phyloP scores from a whole-genome alignment of 2,113 vertebrate species.

The Sander vitreus region DNA sequence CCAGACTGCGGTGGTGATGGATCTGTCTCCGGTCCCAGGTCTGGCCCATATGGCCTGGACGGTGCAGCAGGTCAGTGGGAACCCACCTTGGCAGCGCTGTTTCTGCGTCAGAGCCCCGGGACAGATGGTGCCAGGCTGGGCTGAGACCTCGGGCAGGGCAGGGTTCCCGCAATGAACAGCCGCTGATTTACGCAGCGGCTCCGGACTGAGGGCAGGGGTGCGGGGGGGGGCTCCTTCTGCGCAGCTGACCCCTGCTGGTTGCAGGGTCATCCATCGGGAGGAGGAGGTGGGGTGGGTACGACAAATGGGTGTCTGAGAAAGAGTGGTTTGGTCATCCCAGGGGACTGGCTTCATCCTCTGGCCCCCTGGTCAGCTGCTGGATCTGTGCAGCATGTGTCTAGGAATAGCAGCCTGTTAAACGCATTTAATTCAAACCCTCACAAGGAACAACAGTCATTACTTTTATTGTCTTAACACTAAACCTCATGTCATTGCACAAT shows the following conservation, averaged over 20 bases:
- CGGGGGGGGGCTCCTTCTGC: constrained; percentile 61
- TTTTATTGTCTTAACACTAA: constrained; percentile 28
- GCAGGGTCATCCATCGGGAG: constrained; percentile 70
- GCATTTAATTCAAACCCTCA: constrained; percentile 48
- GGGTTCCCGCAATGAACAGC: constrained; percentile 80
- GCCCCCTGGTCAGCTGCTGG: constrained; percentile 70
- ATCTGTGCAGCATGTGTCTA: constrained; percentile 74
- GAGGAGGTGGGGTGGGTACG: constrained; percentile 53
- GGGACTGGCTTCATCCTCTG: constrained; percentile 66
- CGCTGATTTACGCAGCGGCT: constrained; percentile 81
- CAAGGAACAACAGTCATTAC: constrained; percentile 40
- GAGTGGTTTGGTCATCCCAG: constrained; percentile 69
- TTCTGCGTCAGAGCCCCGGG: constrained; percentile 78
- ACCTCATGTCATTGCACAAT: background rate
- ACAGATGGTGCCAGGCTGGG: constrained; percentile 81
- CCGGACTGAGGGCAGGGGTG: constrained; percentile 61
- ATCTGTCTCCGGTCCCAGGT: constrained; percentile 61
- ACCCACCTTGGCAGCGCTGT: constrained; percentile 70
- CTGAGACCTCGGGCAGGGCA: constrained; percentile 75
- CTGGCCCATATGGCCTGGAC: constrained; percentile 38
- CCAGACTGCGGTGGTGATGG: constrained; percentile 64
- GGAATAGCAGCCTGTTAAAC: constrained; percentile 57
- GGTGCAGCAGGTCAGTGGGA: constrained; percentile 77
- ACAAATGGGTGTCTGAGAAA: constrained; percentile 85
- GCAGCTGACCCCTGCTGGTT: constrained; percentile 79